Evolutionary conservation across 1,140 invertebrate species (phyloP), one percentile per base, ranked within the genome.

Genomic region (Archivesica marissinica): DNA sequence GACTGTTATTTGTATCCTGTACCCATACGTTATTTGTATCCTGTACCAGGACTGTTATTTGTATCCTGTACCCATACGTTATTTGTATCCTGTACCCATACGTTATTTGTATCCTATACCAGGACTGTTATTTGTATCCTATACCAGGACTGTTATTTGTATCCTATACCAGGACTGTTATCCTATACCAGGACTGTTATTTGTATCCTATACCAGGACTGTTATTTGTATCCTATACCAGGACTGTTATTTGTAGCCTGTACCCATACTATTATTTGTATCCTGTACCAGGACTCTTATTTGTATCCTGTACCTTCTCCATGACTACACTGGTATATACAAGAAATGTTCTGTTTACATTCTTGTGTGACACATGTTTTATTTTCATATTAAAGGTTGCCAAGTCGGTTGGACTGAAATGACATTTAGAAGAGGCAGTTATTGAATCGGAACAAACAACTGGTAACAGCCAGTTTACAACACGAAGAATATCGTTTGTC

Each of bases 351-450:
- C 9, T 54, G 15, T 7, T 13, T 54, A 7, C 7, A 54, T n/a
- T n/a, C 6, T 59, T 6, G 23, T 59, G 28, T 59, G 3, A 28
- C 9, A 28, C 56, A 9, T n/a, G 33, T 28, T 3, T 59, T 28
- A 28, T 59, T 28, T 59, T 64, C 3, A 28, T 13, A 11, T 64
- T 64, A 1, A 13, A 64, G 59, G 59, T 64, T 64, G 59, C 59
- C 20, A 64, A 64, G 59, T 64, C 59, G 7, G 23, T 64, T 25
- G 59, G 59, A 35, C 59, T 64, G 2, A 64, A 64, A 20, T 64
- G 59, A 64, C 17, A 47, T 47, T 17, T 9, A 9, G 17, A 47
- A 47, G 17, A 47, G 7, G 17, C 17, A 47, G 44, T 17, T 9
- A 47, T 7, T 47, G 44, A 9, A 47, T 9, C 17, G 44, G 44